phyloP scores from a whole-genome alignment of 2,797 vertebrate genomes.

The Bovichtus variegatus region DNA sequence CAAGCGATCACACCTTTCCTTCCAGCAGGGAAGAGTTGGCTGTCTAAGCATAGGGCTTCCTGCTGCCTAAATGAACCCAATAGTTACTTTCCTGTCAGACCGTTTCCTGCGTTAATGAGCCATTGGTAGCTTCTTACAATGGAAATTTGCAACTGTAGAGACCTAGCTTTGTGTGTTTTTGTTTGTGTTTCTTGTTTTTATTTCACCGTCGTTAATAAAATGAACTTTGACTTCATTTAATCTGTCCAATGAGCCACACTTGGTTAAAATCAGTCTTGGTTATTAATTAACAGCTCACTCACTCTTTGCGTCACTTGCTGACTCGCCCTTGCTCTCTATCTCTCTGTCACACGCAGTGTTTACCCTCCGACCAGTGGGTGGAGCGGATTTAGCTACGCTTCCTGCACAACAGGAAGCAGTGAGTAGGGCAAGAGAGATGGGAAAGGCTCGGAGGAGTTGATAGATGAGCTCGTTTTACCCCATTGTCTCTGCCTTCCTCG shows the following conservation, averaged over 20 bases:
- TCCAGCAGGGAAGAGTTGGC: constrained; percentile 77
- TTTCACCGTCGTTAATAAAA: constrained; percentile 8
- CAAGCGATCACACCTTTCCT: constrained; percentile 79
- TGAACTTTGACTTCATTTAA: constrained; percentile 17
- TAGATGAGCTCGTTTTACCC: constrained; percentile 70
- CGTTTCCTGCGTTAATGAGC: constrained; percentile 73
- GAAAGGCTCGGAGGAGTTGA: constrained; percentile 72
- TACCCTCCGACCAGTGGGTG: constrained; percentile 69
- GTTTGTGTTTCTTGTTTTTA: background rate
- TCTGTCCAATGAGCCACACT: background rate
- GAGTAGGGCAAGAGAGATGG: constrained; percentile 59
- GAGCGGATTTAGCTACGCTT: constrained; percentile 71
- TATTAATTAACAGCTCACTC: constrained; percentile 31
- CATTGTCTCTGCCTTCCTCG: constrained; percentile 80
- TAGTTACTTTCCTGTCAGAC: constrained; percentile 68
- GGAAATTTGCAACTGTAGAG: constrained; percentile 60
- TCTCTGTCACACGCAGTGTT: constrained; percentile 53
- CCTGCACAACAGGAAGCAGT: constrained; percentile 84
- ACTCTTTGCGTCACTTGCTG: background rate
- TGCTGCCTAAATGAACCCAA: constrained; percentile 71
- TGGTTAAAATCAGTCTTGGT: constrained; percentile 13
- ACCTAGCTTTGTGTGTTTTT: constrained; percentile 18
- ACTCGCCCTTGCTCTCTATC: constrained; percentile 25
- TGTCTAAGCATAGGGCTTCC: constrained; percentile 82
- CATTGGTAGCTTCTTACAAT: constrained; percentile 54